Percentiles rank a stretch among this genome's conserved stretches.
Conservation (phyloP, 2,113 vertebrate genomes). For the Nesogale talazaci region DNA sequence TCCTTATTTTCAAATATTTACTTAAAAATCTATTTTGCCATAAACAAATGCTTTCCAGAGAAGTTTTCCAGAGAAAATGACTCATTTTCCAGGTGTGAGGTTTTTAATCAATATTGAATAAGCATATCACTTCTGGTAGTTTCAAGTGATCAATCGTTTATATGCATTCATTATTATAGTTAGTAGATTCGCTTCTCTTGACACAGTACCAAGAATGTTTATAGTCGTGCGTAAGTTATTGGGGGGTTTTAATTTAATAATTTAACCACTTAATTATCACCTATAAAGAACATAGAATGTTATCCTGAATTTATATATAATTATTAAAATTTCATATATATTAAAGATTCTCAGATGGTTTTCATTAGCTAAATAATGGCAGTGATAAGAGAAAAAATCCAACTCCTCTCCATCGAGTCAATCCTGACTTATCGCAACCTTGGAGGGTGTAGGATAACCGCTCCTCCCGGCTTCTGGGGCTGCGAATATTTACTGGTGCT, state of each 20-base stretch:
- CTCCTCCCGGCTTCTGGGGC: too few relatives aligned
- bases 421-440: too few relatives aligned
- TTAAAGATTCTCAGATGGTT: slow-evolving; percentile 46
- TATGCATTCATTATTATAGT: neutral
- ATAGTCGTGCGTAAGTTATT: neutral
- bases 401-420: too few relatives aligned
- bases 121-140: slow-evolving; percentile 10
- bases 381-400: too few relatives aligned
- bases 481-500: too few relatives aligned
- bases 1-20: slow-evolving; percentile 34
- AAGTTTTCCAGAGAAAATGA: neutral
- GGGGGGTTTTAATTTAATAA: slow-evolving; percentile 60
- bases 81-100: slow-evolving; percentile 50
- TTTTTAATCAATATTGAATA: slow-evolving; percentile 49
- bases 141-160: slow-evolving; percentile 26
- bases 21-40: slow-evolving; percentile 50
- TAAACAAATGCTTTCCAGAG: slow-evolving; percentile 25
- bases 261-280: slow-evolving; percentile 49
- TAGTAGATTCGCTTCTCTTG: neutral
- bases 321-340: neutral
- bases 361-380: neutral
- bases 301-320: slow-evolving; percentile 44
- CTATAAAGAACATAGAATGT: neutral
- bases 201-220: neutral
- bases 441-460: too few relatives aligned